Percentiles rank a stretch among this genome's conserved stretches.
Conservation (phyloP, 2,888 invertebrate genomes). For the Hydrotaea diabolus region DNA sequence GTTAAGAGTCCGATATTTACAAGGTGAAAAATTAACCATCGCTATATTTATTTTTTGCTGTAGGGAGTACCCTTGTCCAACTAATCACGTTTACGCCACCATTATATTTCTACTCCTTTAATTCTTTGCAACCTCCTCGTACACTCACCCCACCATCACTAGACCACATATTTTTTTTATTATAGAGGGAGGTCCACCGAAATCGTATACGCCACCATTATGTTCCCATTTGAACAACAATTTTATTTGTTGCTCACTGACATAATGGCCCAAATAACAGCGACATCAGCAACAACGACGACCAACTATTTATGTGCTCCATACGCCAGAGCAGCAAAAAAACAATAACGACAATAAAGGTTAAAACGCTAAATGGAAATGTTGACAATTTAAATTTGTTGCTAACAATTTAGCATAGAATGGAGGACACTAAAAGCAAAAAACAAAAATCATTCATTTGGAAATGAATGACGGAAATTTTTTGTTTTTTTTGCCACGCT, state of each 20-base stretch:
- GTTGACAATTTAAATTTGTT: slow-evolving; percentile 65
- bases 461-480: slow-evolving; percentile 52
- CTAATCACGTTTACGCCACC: no score
- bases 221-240: slow-evolving; percentile 6
- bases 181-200: not conserved
- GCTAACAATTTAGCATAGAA: slow-evolving; percentile 61
- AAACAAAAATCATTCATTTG: slow-evolving; percentile 37
- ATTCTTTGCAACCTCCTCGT: not conserved
- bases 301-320: not conserved
- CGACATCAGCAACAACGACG: not conserved
- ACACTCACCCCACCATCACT: not conserved
- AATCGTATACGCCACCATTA: slow-evolving; percentile 6
- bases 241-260: not conserved
- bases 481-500: slow-evolving; percentile 45
- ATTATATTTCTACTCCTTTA: no score
- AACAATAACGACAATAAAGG: slow-evolving; percentile 47
- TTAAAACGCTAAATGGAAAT: slow-evolving; percentile 61
- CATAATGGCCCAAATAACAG: slow-evolving; percentile 20
- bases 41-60: no score
- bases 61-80: no score
- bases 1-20: no score
- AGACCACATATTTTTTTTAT: no score
- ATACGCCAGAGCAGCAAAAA: not conserved
- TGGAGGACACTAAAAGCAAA: not conserved
- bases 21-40: no score